Evolutionary conservation across 2,113 vertebrate species (phyloP).

Genomic region (Caloenas nicobarica): DNA sequence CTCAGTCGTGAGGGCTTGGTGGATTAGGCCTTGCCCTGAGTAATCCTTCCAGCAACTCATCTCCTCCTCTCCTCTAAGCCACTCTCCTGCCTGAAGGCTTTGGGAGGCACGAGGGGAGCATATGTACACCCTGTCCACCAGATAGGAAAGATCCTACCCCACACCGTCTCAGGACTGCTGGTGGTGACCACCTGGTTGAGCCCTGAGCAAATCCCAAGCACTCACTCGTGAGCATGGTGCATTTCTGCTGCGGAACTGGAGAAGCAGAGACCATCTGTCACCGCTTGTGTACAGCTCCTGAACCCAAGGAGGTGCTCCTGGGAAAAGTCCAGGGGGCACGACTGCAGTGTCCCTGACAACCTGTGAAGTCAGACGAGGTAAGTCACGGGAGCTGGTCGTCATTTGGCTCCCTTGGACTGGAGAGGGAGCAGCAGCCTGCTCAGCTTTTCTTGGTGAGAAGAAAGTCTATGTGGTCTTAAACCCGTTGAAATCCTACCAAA

Average conservation of each 20-base stretch:
- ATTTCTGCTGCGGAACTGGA: background rate
- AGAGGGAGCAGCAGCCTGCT: background rate
- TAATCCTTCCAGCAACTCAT: background rate
- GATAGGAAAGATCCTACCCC: background rate
- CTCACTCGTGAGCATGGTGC: background rate
- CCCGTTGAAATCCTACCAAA: background rate
- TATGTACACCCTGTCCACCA: fast-evolving
- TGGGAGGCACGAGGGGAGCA: background rate
- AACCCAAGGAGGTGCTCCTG: background rate
- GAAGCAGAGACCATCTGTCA: background rate
- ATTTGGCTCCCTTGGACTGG: background rate
- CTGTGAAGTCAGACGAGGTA: background rate
- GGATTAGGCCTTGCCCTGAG: background rate
- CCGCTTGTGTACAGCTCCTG: background rate
- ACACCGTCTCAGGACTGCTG: background rate
- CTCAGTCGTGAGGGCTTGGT: background rate
- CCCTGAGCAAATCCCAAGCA: background rate
- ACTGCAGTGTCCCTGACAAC: background rate
- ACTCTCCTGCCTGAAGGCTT: background rate
- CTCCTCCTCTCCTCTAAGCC: background rate
- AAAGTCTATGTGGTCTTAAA: background rate
- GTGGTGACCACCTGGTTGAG: background rate
- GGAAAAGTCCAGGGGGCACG: background rate
- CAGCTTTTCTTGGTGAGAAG: background rate
- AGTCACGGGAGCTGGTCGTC: background rate